Conservation (phyloP, 2,888 invertebrate species). For the Trissonchulus sp. region DNA sequence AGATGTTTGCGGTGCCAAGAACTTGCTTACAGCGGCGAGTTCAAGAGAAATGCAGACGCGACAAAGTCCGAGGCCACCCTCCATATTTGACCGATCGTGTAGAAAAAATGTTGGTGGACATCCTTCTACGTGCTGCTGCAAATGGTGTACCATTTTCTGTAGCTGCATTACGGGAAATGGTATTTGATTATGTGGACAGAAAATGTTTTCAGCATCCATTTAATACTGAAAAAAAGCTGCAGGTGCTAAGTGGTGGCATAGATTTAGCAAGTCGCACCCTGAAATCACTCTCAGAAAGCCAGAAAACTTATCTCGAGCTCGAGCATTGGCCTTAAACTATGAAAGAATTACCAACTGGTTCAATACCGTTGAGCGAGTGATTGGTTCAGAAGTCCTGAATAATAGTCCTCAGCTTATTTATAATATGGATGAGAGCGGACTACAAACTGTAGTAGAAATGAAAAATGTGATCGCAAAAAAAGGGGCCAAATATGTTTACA, state of each 20-base stretch:
- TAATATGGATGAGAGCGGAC: slow-evolving; percentile 19
- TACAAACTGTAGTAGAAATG: background rate
- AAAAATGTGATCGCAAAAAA: background rate
- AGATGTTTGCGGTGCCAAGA: slow-evolving; percentile 8
- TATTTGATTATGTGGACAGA: slow-evolving; percentile 14
- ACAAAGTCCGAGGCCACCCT: background rate
- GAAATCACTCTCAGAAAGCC: slow-evolving; percentile 17
- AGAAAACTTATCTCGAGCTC: slow-evolving; percentile 23
- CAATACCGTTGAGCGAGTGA: background rate
- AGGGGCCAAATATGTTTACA: background rate
- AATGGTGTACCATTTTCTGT: background rate
- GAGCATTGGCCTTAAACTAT: slow-evolving; percentile 7
- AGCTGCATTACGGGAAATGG: background rate
- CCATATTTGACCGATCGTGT: background rate
- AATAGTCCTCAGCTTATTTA: background rate
- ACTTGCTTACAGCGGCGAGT: slow-evolving; percentile 1
- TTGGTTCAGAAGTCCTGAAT: background rate
- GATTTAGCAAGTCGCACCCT: background rate
- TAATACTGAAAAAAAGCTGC: slow-evolving; percentile 12
- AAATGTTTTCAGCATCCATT: background rate
- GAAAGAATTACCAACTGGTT: background rate
- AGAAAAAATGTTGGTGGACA: background rate
- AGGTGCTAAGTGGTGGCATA: slow-evolving; percentile 10
- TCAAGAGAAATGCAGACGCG: background rate
- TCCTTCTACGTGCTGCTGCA: background rate